phyloP scores from a whole-genome alignment of 2,113 vertebrate species.

The Anarrhichthys ocellatus region DNA sequence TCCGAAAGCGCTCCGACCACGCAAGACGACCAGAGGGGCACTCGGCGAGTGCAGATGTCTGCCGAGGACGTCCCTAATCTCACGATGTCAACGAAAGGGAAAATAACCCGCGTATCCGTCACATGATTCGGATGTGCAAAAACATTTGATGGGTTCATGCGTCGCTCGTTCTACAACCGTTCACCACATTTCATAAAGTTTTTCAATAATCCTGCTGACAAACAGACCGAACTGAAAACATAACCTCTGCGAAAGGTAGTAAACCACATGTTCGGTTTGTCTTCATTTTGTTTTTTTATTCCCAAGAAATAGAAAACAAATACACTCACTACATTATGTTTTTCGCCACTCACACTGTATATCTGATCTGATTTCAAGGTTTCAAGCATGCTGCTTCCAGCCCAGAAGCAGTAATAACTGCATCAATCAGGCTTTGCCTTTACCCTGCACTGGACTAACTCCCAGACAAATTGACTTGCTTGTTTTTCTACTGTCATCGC shows the following conservation, averaged over 20 bases:
- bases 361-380: conserved; percentile 28
- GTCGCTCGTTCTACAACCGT: neutral
- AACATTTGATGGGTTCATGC: neutral
- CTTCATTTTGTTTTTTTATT: conserved; percentile 16
- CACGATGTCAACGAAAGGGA: neutral
- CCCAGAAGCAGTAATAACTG: conserved; percentile 62
- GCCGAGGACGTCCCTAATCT: neutral
- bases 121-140: neutral
- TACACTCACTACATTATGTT: neutral
- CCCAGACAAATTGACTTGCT: conserved; percentile 67
- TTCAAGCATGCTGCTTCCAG: conserved; percentile 28
- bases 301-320: neutral
- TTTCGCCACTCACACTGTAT: neutral
- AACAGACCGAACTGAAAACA: neutral
- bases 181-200: too few relatives aligned
- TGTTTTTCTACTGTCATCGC: conserved; percentile 61
- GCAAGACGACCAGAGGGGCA: neutral
- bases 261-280: neutral
- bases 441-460: conserved; percentile 54
- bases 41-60: neutral
- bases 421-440: conserved; percentile 76
- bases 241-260: neutral
- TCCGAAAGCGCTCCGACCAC: conserved; percentile 24
- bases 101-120: neutral
- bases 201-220: neutral